Evolutionary conservation across 2,113 vertebrate genomes (phyloP).

Genomic region (Lophius piscatorius): DNA sequence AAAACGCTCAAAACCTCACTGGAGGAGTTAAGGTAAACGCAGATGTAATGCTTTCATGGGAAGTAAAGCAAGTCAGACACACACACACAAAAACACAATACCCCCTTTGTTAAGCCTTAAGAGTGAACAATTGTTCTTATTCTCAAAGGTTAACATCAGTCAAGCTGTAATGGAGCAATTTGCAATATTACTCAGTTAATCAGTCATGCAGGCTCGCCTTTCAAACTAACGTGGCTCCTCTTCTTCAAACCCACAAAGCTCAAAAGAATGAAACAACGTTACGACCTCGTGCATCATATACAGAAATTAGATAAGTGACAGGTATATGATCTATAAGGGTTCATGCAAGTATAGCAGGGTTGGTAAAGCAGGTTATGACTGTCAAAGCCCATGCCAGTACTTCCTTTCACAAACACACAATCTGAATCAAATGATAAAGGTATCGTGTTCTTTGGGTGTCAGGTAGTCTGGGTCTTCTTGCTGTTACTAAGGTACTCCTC

Average conservation of each 20-base stretch:
- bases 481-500: slow-evolving; percentile 20
- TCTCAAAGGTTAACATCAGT: background rate
- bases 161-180: slow-evolving; percentile 47
- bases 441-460: slow-evolving; percentile 46
- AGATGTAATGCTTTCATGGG: too few relatives aligned
- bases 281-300: background rate
- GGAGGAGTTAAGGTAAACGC: too few relatives aligned
- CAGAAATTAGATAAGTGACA: background rate
- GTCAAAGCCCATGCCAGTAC: slow-evolving; percentile 3
- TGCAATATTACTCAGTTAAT: slow-evolving; percentile 43
- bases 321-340: background rate
- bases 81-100: slow-evolving; percentile 25
- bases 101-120: slow-evolving; percentile 35
- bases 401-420: slow-evolving; percentile 23
- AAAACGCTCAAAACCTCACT: slow-evolving; percentile 18
- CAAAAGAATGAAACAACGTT: background rate
- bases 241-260: background rate
- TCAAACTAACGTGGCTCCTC: background rate
- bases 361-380: background rate
- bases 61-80: too few relatives aligned
- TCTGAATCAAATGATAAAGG: slow-evolving; percentile 61
- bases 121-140: slow-evolving; percentile 19
- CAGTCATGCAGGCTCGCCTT: slow-evolving; percentile 14
- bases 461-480: slow-evolving; percentile 33
- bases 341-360: background rate